These are phyloP conservation scores for Micronisus gabar DNA, from an alignment of 2,113 vertebrate genomes.

Conservation along the genomic window DNA sequence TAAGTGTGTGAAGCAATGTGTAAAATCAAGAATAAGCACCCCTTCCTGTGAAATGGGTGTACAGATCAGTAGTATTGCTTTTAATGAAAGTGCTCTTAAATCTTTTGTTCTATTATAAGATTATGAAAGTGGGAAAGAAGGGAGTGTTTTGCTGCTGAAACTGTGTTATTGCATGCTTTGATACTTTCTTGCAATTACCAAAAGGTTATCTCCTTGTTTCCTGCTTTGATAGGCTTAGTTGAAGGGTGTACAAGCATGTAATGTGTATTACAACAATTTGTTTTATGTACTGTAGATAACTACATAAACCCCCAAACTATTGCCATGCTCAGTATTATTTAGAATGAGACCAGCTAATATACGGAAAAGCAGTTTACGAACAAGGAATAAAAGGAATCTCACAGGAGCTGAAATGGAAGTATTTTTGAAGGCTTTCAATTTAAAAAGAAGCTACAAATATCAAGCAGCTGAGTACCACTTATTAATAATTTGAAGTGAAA, in stretches of 20 bases:
- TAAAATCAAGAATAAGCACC: neutral
- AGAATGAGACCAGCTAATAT: neutral
- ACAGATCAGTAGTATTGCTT: neutral
- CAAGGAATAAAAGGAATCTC: neutral
- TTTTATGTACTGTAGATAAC: neutral
- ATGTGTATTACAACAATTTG: neutral
- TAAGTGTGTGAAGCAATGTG: neutral
- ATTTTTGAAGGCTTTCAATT: neutral
- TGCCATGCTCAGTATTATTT: neutral
- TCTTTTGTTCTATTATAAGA: neutral
- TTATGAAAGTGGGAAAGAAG: neutral
- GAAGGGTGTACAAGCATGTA: neutral
- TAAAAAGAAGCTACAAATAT: neutral
- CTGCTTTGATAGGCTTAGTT: neutral
- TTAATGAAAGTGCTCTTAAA: neutral
- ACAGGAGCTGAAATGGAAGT: neutral
- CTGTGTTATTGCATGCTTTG: neutral
- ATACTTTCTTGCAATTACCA: neutral
- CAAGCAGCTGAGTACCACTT: constrained; percentile 44
- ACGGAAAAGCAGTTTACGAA: neutral
- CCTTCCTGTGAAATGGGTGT: neutral
- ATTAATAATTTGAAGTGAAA: constrained; percentile 54
- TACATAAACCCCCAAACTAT: neutral
- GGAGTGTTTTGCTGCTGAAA: neutral
- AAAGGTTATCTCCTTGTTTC: neutral